Base-by-base conservation (phyloP, 2,797 vertebrate genomes). In the Heterohyrax brucei region DNA sequence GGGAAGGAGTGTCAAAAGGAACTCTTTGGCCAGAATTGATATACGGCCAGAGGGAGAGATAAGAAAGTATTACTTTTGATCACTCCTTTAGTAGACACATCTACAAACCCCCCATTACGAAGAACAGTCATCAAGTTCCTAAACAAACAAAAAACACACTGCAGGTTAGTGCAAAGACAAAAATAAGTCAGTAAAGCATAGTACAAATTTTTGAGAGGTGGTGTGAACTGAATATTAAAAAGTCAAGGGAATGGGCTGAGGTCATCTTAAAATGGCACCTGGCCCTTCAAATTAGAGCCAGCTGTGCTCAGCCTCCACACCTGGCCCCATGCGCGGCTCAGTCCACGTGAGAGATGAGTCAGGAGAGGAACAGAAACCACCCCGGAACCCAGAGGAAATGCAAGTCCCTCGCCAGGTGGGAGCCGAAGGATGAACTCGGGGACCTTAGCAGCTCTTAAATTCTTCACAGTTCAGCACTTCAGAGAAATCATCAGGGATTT, bases 221-320 rank as follows among this genome's bases (percentile, higher is more conserved):
- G 22, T 0, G 6, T 87, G 91, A 95, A n/a, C 28, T 72, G 66
- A 50, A 81, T 68, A 53, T 50, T 62, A 59, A 87, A 87, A 94
- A 92, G 91, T 72, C 86, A 76, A 73, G 95, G 91, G 79, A 81
- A 59, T 48, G 64, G 56, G n/a, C 39, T 95, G 97, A 97, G 73
- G 83, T 96, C 96, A 91, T 73, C 86, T 68, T 68, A 75, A 91
- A 83, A 87, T 39, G 85, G 91, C 83, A 44, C 92, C 64, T 59
- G 78, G 82, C 75, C 79, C 76, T 61, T 53, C 85, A 59, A n/a
- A 87, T 82, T 53, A 77, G 75, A 91, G 86, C 95, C 97, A 95
- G 95, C 95, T 95, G 97, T 33, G 48, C 79, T 56, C 53, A 6
- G 85, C 12, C 89, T 26, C 75, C 39, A 61, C 91, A 91, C 95